Evolutionary conservation across 2,113 vertebrate genomes (phyloP).

Genomic region (Myotis davidii): DNA sequence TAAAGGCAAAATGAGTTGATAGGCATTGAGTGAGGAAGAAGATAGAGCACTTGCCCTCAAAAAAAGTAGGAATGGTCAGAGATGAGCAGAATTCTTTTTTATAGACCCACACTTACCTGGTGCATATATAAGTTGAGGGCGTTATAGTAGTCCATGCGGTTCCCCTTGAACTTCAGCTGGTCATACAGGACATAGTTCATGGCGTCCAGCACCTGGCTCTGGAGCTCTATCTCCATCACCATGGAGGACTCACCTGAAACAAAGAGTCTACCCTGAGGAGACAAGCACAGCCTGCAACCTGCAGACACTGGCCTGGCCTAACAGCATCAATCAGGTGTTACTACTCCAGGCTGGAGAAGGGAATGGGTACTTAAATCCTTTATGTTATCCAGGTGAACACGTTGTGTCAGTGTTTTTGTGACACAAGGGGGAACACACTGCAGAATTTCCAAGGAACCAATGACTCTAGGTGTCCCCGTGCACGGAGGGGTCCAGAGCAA

Average conservation of each 20-base stretch:
- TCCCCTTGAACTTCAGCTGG: constrained; percentile 96
- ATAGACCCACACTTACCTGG: constrained; percentile 86
- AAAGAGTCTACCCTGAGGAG: constrained; percentile 64
- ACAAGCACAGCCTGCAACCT: not conserved
- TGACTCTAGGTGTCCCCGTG: not conserved
- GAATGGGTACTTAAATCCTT: not conserved
- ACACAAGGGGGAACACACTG: not conserved
- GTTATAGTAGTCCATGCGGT: constrained; percentile 97
- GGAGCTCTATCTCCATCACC: constrained; percentile 92
- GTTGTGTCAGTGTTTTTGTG: not conserved
- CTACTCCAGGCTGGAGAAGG: not conserved
- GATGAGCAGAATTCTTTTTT: not conserved
- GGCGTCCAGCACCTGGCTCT: constrained; percentile 94
- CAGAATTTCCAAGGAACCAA: not conserved
- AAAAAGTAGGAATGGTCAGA: not conserved
- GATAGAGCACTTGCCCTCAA: not conserved
- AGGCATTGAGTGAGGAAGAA: not conserved
- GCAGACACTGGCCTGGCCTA: not conserved
- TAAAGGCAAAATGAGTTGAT: not conserved
- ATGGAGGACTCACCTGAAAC: constrained; percentile 83
- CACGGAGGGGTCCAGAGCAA: not conserved
- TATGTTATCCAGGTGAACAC: too few relatives aligned
- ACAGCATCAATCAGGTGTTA: too few relatives aligned
- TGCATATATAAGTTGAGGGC: constrained; percentile 98
- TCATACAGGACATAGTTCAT: constrained; percentile 95